phyloP scores from a whole-genome alignment of 2,888 invertebrate genomes.

The Isotomurus palustris region DNA sequence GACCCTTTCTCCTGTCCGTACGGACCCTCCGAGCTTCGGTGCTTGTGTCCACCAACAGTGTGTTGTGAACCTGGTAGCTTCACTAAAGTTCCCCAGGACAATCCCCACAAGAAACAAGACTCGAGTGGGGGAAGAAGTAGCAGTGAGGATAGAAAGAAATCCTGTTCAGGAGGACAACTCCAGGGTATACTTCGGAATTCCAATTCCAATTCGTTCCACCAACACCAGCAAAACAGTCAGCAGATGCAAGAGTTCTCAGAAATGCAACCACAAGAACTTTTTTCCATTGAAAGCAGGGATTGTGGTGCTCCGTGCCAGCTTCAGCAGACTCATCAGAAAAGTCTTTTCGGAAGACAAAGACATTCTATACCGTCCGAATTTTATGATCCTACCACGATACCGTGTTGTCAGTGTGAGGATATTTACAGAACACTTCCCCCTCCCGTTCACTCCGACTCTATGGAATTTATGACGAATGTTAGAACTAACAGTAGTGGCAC shows the following conservation, averaged over 20 bases:
- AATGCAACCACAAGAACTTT: neutral
- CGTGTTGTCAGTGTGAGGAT: slow-evolving; percentile 44
- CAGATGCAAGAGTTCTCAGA: slow-evolving; percentile 1
- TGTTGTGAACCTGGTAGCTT: slow-evolving; percentile 36
- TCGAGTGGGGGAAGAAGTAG: neutral
- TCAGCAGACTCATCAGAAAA: slow-evolving; percentile 1
- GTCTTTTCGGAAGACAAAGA: slow-evolving; percentile 24
- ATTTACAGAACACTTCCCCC: slow-evolving; percentile 33
- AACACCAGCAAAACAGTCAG: slow-evolving; percentile 14
- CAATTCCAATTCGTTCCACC: neutral
- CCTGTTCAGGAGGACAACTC: slow-evolving; percentile 23
- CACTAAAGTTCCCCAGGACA: slow-evolving; percentile 5
- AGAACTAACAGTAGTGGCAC: slow-evolving; percentile 2
- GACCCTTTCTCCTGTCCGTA: slow-evolving; percentile 36
- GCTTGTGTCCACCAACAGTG: slow-evolving; percentile 37
- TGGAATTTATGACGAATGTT: neutral
- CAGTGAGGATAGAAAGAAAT: slow-evolving; percentile 15
- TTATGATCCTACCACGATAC: slow-evolving; percentile 35
- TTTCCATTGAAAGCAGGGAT: neutral
- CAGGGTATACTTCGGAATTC: slow-evolving; percentile 40
- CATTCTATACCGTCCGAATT: slow-evolving; percentile 46
- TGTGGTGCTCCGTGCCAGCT: neutral
- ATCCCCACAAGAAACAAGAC: neutral
- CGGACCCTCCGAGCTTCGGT: slow-evolving; percentile 34
- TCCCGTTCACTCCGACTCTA: slow-evolving; percentile 1